Evolutionary conservation across 2,113 vertebrate species (phyloP), one percentile per base, ranked within the genome.

Genomic region (Catharus fuscescens): DNA sequence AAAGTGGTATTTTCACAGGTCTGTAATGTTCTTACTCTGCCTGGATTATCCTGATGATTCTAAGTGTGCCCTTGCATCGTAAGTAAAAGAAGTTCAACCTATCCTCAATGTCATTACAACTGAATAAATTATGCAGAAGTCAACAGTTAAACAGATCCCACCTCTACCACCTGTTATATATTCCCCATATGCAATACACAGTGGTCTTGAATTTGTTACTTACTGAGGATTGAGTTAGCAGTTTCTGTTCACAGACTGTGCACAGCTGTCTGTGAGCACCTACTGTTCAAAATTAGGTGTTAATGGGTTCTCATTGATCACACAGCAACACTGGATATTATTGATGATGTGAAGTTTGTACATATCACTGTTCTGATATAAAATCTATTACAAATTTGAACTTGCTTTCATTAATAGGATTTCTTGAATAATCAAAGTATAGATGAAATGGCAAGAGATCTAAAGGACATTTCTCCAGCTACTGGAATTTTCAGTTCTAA

Each of bases 21-120:
- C 98, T 26, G 97, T 98, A 87, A 95, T 97, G 85, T 90, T 97
- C 50, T 93, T 98, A 40, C 88, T 97, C 80, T 98, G 98, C 10
- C 47, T 98, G 95, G 98, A 98, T 86, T 66, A 97, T 69, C 97
- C 96, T 66, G 78, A 91, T 64, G 40, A 98, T 40, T 62, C 91
- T 23, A 96, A 96, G 25, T 98, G 98, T 81, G 52, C 67, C 28
- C 44, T 97, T 77, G 64, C 77, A 66, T 97, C 87, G 97, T 98
- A 96, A 98, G 98, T 98, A 94, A 65, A 88, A 70, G 65, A 90
- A 83, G 60, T 70, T 80, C 38, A 71, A 1, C 67, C 56, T 59
- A 60, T 64, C 45, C 36, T 92, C 52, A 70, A 40, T 71, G 59
- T 61, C 59, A 47, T 82, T 88, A 62, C 38, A 86, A 15, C 32